Evolutionary conservation across 2,797 vertebrate genomes (phyloP).

Genomic region (Antrozous pallidus): DNA sequence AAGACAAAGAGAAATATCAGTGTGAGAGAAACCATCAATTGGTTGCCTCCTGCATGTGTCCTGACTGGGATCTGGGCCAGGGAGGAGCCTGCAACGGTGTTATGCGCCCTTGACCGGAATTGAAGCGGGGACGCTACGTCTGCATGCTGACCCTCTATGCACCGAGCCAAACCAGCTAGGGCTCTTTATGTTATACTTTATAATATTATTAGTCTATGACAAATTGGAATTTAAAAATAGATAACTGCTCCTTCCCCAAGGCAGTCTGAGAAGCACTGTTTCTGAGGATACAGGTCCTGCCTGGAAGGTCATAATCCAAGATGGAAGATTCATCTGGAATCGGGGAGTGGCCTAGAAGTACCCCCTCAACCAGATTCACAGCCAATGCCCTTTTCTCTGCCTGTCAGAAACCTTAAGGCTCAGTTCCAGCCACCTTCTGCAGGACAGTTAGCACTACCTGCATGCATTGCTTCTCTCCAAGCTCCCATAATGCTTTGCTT

Average conservation of each 20-base stretch:
- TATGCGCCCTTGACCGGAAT: too few relatives aligned
- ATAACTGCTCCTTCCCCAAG: not conserved
- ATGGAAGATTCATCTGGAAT: not conserved
- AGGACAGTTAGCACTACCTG: not conserved
- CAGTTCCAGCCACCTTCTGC: not conserved
- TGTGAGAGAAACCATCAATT: too few relatives aligned
- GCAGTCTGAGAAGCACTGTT: not conserved
- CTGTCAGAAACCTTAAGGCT: not conserved
- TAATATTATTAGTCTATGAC: not conserved
- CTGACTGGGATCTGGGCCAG: too few relatives aligned
- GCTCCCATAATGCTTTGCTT: not conserved
- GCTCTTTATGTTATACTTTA: not conserved
- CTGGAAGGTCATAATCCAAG: not conserved
- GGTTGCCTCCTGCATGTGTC: too few relatives aligned
- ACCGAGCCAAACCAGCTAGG: too few relatives aligned
- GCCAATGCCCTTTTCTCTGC: not conserved
- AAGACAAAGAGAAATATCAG: too few relatives aligned
- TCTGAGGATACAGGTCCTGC: not conserved
- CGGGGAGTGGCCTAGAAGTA: not conserved
- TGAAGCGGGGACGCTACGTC: fast-evolving
- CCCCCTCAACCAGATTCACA: too few relatives aligned
- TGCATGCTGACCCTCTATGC: too few relatives aligned
- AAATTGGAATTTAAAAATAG: not conserved
- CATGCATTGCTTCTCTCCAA: not conserved
- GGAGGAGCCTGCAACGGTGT: too few relatives aligned